phyloP scores from a whole-genome alignment of 2,113 vertebrate genomes.

The Bettongia penicillata region DNA sequence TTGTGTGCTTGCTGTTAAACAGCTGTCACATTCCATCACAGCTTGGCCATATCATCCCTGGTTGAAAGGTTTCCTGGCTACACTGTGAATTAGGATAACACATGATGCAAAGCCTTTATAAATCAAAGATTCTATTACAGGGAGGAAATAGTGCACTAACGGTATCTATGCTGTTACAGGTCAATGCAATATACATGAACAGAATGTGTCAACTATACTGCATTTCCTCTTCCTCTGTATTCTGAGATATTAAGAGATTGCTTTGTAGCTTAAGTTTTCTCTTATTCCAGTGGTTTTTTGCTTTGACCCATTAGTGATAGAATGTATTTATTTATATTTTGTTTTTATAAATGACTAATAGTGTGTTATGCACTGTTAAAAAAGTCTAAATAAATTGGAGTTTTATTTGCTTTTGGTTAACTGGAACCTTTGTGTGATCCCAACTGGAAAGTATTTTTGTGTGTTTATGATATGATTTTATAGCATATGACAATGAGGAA shows the following conservation, averaged over 20 bases:
- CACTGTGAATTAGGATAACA: constrained; percentile 64
- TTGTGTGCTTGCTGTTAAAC: constrained; percentile 60
- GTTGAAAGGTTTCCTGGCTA: constrained; percentile 65
- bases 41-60: constrained; percentile 47
- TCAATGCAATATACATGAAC: constrained; percentile 58
- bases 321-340: constrained; percentile 21
- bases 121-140: constrained; percentile 73
- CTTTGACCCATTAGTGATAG: constrained; percentile 27
- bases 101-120: constrained; percentile 65
- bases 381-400: not conserved
- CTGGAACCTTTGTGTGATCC: not conserved
- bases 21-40: constrained; percentile 57
- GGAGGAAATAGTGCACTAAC: constrained; percentile 65
- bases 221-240: constrained; percentile 50
- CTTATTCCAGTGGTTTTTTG: constrained; percentile 33
- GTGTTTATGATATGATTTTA: too few relatives aligned
- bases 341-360: constrained; percentile 27
- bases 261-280: constrained; percentile 20
- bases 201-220: constrained; percentile 51
- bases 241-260: constrained; percentile 53
- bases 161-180: constrained; percentile 60
- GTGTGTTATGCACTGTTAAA: constrained; percentile 5
- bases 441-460: not conserved
- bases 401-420: constrained; percentile 38
- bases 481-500: too few relatives aligned